Conservation (phyloP, 2,797 vertebrate genomes). For the Eulemur mongoz region DNA sequence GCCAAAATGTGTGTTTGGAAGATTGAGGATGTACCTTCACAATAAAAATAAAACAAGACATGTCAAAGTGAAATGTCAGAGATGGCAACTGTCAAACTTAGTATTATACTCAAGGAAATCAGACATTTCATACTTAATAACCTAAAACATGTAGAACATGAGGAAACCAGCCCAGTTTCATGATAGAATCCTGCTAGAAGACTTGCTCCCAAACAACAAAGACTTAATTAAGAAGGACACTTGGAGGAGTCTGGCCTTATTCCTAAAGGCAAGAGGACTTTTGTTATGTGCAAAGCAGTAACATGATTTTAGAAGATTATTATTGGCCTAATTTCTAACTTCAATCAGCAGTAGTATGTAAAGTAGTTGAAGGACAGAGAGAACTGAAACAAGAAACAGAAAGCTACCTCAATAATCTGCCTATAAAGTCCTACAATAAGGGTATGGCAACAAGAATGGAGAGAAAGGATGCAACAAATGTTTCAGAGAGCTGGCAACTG, state of each 20-base stretch:
- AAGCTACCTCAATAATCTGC: background rate
- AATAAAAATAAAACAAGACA: too few species aligned
- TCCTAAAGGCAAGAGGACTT: background rate
- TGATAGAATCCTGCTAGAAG: background rate
- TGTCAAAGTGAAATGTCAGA: too few species aligned
- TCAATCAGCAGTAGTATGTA: background rate
- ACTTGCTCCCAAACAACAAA: background rate
- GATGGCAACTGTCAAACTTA: too few species aligned
- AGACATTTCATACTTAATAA: too few species aligned
- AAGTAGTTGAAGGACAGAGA: background rate
- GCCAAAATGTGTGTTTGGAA: too few species aligned
- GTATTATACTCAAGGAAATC: too few species aligned
- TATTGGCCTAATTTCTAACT: background rate
- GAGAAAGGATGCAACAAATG: background rate
- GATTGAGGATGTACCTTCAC: too few species aligned
- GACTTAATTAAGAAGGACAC: background rate
- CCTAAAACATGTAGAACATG: background rate
- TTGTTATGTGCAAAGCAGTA: background rate
- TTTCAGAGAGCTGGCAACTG: background rate
- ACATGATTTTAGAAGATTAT: conserved; percentile 4
- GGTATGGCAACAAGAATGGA: background rate
- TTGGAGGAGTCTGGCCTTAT: background rate
- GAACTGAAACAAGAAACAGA: background rate
- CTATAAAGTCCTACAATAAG: background rate
- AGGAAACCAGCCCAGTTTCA: background rate